A percentile compares a stretch with the other conserved stretches of the same genome.
Conservation (phyloP, 2,113 vertebrate species). For the Aplodontia rufa region DNA sequence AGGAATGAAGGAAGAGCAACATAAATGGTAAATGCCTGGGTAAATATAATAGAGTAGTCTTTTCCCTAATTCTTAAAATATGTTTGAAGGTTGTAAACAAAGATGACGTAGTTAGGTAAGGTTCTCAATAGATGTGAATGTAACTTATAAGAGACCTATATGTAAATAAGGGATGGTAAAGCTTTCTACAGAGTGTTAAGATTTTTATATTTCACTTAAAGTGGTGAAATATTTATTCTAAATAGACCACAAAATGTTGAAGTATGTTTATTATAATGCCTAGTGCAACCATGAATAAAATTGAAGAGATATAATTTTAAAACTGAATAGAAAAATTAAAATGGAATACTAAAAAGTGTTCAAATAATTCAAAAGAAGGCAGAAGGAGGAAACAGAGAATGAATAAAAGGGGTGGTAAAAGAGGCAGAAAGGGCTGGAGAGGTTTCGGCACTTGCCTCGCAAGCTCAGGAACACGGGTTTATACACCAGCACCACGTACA, state of each 20-base stretch:
- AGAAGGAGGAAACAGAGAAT: background rate
- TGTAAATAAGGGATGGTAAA: background rate
- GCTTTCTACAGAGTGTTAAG: background rate
- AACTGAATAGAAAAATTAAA: no score
- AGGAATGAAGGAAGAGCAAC: background rate
- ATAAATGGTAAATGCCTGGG: background rate
- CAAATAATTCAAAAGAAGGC: background rate
- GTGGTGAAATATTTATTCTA: background rate
- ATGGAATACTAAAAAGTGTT: background rate
- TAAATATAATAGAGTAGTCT: background rate
- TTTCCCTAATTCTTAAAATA: background rate
- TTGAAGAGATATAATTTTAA: background rate
- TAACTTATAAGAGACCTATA: background rate
- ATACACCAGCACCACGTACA: no score
- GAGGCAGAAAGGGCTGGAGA: no score
- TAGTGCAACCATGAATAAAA: background rate
- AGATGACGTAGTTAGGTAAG: background rate
- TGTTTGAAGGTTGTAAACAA: background rate
- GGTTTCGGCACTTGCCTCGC: no score
- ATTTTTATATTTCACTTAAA: background rate
- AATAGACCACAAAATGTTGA: background rate
- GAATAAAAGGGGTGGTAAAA: background rate
- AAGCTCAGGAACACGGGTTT: no score
- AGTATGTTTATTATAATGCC: background rate
- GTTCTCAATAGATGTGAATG: background rate